Evolutionary conservation across 2,113 vertebrate species (phyloP).

Genomic region (Poecilia latipinna): DNA sequence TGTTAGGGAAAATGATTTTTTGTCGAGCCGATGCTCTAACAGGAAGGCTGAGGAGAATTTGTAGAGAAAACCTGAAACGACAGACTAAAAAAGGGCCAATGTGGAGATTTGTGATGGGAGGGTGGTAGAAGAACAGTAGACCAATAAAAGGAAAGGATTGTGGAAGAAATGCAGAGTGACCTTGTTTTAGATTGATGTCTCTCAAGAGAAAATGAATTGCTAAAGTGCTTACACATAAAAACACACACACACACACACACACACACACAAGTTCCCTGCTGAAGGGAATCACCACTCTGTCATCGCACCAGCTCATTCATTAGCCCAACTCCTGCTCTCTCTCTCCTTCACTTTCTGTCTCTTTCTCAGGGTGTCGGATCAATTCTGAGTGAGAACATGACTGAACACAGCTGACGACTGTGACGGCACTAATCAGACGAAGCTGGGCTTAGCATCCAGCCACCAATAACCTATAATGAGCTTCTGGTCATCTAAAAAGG

Average conservation of each 20-base stretch:
- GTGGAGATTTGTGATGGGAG: conserved; percentile 4
- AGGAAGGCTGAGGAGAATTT: conserved; percentile 1
- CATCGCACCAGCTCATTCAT: conserved; percentile 65
- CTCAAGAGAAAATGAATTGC: conserved; percentile 68
- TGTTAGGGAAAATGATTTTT: conserved; percentile 23
- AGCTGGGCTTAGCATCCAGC: conserved; percentile 18
- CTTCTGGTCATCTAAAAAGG: background rate
- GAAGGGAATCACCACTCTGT: conserved; percentile 66
- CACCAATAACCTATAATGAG: background rate
- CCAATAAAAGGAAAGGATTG: conserved; percentile 39
- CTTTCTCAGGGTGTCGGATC: conserved; percentile 46
- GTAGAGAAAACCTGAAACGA: conserved; percentile 20
- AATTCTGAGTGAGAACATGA: conserved; percentile 13
- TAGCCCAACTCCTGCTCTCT: conserved; percentile 44
- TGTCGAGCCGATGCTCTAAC: conserved; percentile 1
- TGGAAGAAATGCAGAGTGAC: conserved; percentile 53
- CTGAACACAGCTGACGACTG: conserved; percentile 50
- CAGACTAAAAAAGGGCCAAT: conserved; percentile 8
- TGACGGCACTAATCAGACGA: conserved; percentile 47
- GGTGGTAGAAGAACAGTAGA: conserved; percentile 14
- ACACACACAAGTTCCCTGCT: conserved; percentile 14
- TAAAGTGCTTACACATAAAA: conserved; percentile 13
- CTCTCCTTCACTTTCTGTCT: conserved; percentile 26
- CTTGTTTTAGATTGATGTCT: conserved; percentile 75
- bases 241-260: conserved; percentile 21